A percentile compares a stretch with the other conserved stretches of the same genome.
phyloP scores from a whole-genome alignment of 2,113 vertebrate species.

The Emydocephalus ijimae region DNA sequence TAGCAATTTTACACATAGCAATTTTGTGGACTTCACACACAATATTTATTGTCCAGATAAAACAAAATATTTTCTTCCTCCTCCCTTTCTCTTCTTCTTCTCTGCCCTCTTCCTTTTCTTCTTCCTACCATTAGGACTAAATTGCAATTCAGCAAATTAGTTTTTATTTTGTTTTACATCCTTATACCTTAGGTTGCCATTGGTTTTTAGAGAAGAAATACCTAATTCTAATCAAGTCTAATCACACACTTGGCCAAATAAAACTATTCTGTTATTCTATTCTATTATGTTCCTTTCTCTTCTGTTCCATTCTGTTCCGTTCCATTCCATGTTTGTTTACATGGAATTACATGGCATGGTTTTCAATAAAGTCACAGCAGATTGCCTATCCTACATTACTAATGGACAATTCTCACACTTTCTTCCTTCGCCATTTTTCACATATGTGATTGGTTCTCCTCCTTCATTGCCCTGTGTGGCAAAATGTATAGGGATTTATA shows the following conservation, averaged over 20 bases:
- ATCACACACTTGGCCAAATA: too few relatives aligned
- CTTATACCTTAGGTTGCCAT: not conserved
- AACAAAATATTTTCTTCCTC: constrained; percentile 7
- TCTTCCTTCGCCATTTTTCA: not conserved
- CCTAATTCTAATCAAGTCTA: not conserved
- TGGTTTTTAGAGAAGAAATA: not conserved
- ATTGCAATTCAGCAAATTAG: not conserved
- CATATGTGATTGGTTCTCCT: not conserved
- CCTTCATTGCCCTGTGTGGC: not conserved
- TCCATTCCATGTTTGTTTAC: too few relatives aligned
- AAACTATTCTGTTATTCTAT: too few relatives aligned
- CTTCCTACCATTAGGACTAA: not conserved
- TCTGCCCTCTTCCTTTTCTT: not conserved
- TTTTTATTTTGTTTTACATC: constrained; percentile 19
- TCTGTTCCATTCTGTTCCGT: too few relatives aligned
- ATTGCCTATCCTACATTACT: not conserved
- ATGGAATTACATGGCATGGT: too few relatives aligned
- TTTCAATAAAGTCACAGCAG: not conserved
- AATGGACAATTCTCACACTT: not conserved
- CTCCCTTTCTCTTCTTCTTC: not conserved
- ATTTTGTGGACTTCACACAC: not conserved
- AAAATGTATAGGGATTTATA: not conserved
- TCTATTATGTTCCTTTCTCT: too few relatives aligned
- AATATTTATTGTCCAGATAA: not conserved
- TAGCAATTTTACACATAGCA: not conserved